Base-by-base conservation (phyloP, 2,113 vertebrate species). In the Dipodomys merriami region DNA sequence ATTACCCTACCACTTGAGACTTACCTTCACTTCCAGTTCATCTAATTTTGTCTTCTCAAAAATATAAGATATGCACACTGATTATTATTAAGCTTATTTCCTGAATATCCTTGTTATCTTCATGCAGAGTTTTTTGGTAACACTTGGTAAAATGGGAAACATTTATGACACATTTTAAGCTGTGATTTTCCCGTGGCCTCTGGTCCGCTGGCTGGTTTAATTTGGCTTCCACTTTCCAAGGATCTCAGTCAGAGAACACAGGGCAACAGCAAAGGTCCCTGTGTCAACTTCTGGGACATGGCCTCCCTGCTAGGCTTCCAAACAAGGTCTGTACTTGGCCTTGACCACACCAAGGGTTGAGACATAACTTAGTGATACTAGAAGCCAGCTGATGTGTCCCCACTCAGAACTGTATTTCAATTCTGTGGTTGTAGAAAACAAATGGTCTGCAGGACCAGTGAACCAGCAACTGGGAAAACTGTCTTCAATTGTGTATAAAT, bases 371-470 rank as follows among this genome's bases (percentile, higher is more conserved):
- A 46, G 53, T 7, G 91, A 83, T 27, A 82, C 85, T 92, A 4
- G 53, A 0, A 11, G 27, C 35, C 4, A 11, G 80, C 72, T 73
- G 65, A 33, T 67, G 13, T 0, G 10, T 22, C 49, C 87, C 65
- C 29, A 27, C 16, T 78, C 68, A 49, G 1, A 44, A 65, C 77
- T 83, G 2, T 27, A 3, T 92, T 94, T 22, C 94, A 80, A 33
- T 81, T 83, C 7, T 88, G 83, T 39, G 64, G 95, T 44, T 27
- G 11, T 57, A 18, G 67, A 76, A 90, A 96, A 92, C 64, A 93
- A 87, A 72, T 91, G 77, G 86, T 73, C 83, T 83, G 30, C 35
- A 39, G 76, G 53, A 57, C 65, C 20, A 23, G 81, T 6, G 33
- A 77, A 1, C 11, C 46, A 82, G 49, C 90, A 39, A 39, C 46